A percentile compares a stretch with the other conserved stretches of the same genome.
Conservation (phyloP, 1,140 invertebrate species). For the Drosophila orosa region DNA sequence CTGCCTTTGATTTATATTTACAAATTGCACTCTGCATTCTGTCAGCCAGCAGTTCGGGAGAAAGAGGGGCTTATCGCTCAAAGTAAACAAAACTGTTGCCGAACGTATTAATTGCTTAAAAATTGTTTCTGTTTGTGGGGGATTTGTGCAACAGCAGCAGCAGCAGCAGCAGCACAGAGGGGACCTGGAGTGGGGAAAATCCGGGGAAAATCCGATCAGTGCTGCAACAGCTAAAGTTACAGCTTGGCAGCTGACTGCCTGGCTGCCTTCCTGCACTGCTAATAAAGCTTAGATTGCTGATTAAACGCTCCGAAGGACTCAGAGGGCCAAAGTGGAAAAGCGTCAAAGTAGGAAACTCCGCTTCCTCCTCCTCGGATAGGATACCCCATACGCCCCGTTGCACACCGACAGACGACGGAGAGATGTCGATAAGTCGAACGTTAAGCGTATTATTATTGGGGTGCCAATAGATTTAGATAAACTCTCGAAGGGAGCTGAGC, state of each 20-base stretch:
- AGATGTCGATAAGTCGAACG: constrained; percentile 73
- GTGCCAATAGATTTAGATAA: constrained; percentile 83
- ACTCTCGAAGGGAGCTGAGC: constrained; percentile 41
- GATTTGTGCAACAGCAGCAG: constrained; percentile 24
- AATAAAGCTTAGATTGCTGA: constrained; percentile 82
- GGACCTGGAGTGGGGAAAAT: background rate
- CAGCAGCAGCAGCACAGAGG: background rate
- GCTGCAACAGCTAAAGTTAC: constrained; percentile 63
- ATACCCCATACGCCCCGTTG: constrained; percentile 72
- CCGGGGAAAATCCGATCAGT: constrained; percentile 70
- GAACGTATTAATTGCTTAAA: constrained; percentile 77
- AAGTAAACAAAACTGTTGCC: constrained; percentile 73
- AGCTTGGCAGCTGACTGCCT: constrained; percentile 46
- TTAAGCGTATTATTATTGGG: constrained; percentile 74
- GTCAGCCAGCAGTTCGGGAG: constrained; percentile 35
- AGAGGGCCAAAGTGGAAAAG: constrained; percentile 24
- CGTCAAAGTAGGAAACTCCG: constrained; percentile 41
- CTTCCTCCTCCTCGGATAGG: background rate
- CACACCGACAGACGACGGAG: constrained; percentile 39
- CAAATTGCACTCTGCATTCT: constrained; percentile 65
- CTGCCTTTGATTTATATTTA: constrained; percentile 66
- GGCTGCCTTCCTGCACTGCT: constrained; percentile 55
- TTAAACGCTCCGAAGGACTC: constrained; percentile 64
- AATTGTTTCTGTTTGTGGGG: constrained; percentile 51
- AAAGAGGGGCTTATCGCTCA: constrained; percentile 52